These are phyloP conservation scores for Pyrgus malvae DNA, from an alignment of 2,888 invertebrate genomes.

Conservation along the genomic window DNA sequence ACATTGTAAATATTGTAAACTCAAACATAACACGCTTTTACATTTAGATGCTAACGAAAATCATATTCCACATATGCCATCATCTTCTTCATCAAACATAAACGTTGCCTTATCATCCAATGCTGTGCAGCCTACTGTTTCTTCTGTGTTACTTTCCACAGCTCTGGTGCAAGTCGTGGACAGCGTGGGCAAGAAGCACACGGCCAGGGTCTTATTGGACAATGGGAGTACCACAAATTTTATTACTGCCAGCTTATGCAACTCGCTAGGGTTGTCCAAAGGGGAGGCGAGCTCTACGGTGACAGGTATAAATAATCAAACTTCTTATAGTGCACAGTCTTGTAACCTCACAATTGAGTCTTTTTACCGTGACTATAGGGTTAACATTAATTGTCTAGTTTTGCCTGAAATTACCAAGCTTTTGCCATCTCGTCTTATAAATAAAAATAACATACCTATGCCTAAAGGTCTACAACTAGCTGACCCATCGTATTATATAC, in stretches of 20 bases:
- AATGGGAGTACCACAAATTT: slow-evolving; percentile 32
- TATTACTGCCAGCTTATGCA: slow-evolving; percentile 25
- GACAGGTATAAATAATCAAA: slow-evolving; percentile 35
- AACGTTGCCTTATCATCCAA: too few species aligned
- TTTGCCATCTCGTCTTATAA: slow-evolving; percentile 25
- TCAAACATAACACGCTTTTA: slow-evolving; percentile 1
- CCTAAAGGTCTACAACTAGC: slow-evolving; percentile 26
- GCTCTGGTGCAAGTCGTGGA: slow-evolving; percentile 16
- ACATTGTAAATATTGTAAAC: slow-evolving; percentile 35
- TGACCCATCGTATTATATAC: slow-evolving; percentile 34
- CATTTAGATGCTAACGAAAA: background rate
- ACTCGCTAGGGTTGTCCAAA: slow-evolving; percentile 27
- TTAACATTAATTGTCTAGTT: slow-evolving; percentile 26
- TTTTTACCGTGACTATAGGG: slow-evolving; percentile 20
- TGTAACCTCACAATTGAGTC: slow-evolving; percentile 29
- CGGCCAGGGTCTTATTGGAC: slow-evolving; percentile 14
- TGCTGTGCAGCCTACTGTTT: background rate
- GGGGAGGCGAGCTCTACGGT: slow-evolving; percentile 28
- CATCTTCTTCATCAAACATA: too few species aligned
- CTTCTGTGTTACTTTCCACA: slow-evolving; percentile 23
- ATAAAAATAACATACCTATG: background rate
- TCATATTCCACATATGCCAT: background rate
- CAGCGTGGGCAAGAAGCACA: background rate
- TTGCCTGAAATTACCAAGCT: slow-evolving; percentile 32
- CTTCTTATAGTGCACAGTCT: slow-evolving; percentile 29